phyloP scores from a whole-genome alignment of 2,113 vertebrate genomes.

The Varanus salvator region DNA sequence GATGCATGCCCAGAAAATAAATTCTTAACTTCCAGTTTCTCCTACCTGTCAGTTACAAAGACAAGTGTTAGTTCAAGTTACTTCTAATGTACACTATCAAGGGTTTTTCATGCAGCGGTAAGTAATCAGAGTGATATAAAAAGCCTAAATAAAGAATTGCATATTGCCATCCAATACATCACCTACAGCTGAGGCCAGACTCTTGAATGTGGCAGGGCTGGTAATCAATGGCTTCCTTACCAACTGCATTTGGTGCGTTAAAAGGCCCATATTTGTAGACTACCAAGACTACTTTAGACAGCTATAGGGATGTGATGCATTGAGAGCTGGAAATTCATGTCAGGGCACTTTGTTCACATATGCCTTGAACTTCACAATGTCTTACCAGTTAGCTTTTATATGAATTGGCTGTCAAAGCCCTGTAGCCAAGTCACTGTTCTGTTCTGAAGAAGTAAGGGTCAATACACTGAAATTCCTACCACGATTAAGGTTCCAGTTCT shows the following conservation, averaged over 20 bases:
- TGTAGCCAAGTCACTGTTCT: conserved; percentile 2
- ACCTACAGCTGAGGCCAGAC: conserved; percentile 36
- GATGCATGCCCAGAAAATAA: not conserved
- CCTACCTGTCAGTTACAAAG: not conserved
- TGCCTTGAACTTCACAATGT: conserved; percentile 68
- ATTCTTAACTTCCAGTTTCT: not conserved
- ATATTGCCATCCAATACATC: conserved; percentile 37
- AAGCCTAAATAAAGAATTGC: not conserved
- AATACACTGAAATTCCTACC: not conserved
- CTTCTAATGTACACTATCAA: conserved; percentile 1
- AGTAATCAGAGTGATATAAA: conserved; percentile 52
- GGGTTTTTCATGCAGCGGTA: conserved; percentile 32
- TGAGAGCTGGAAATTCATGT: conserved; percentile 33
- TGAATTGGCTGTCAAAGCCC: conserved; percentile 47
- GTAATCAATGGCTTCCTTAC: conserved; percentile 60
- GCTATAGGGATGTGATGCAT: conserved; percentile 57
- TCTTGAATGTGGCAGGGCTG: conserved; percentile 48
- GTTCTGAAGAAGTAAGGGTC: conserved; percentile 49
- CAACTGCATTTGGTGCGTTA: conserved; percentile 20
- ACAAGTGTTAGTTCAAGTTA: not conserved
- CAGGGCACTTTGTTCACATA: conserved; percentile 56
- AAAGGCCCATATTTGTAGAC: conserved; percentile 45
- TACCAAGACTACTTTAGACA: conserved; percentile 55
- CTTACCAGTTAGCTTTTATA: conserved; percentile 66
- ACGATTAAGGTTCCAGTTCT: not conserved